These are phyloP conservation scores for Leuciscus waleckii DNA, from an alignment of 2,797 vertebrate genomes.

Conservation along the genomic window DNA sequence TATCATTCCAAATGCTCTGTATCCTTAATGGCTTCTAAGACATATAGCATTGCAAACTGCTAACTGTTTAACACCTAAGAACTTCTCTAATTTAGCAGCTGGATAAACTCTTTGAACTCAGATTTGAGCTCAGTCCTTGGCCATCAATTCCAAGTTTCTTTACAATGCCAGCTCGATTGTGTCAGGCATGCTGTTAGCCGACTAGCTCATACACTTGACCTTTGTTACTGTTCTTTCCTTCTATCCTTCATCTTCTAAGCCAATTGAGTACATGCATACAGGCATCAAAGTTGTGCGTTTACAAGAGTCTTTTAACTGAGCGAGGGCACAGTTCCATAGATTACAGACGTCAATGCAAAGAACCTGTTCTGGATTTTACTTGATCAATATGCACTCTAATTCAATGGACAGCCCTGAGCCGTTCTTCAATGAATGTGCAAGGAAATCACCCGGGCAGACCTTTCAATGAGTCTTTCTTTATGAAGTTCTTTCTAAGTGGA, in stretches of 20 bases:
- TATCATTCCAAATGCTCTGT: not conserved
- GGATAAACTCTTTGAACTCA: constrained; percentile 6
- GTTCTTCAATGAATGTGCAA: not conserved
- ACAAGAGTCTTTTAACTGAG: constrained; percentile 33
- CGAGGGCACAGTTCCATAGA: constrained; percentile 9
- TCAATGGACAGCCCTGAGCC: constrained; percentile 54
- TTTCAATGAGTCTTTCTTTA: constrained; percentile 19
- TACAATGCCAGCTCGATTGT: constrained; percentile 1
- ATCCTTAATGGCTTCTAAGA: not conserved
- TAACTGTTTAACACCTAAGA: not conserved
- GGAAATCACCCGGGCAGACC: constrained; percentile 36
- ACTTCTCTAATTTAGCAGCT: not conserved
- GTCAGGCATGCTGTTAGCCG: constrained; percentile 2
- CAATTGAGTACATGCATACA: constrained; percentile 8
- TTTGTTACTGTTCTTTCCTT: constrained; percentile 32
- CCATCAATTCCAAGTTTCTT: not conserved
- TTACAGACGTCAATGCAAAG: constrained; percentile 1
- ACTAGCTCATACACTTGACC: constrained; percentile 22
- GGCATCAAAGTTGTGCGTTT: constrained; percentile 14
- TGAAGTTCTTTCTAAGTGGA: constrained; percentile 26
- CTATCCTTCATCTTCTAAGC: constrained; percentile 19
- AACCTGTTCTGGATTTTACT: constrained; percentile 3
- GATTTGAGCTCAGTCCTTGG: not conserved
- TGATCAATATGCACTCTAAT: constrained; percentile 36
- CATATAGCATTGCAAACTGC: not conserved